phyloP scores from a whole-genome alignment of 2,797 vertebrate species.

The Jordanella pulchra region DNA sequence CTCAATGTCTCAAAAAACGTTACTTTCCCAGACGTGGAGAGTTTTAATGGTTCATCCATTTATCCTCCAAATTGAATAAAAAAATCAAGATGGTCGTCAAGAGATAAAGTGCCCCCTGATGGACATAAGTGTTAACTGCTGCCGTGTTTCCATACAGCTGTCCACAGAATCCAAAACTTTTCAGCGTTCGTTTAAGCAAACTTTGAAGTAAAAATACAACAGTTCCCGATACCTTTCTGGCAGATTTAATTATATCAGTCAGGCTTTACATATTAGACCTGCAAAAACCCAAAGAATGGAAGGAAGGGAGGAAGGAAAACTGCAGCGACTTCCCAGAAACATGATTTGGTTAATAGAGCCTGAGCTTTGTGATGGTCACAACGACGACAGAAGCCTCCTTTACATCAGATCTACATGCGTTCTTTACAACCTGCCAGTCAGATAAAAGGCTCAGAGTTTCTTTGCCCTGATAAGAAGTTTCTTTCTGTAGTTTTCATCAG shows the following conservation, averaged over 20 bases:
- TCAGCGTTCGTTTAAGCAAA: not conserved
- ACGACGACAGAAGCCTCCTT: too few species aligned
- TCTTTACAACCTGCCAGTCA: too few species aligned
- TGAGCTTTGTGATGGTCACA: too few species aligned
- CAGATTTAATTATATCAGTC: not conserved
- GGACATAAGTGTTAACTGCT: not conserved
- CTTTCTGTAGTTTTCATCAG: too few species aligned
- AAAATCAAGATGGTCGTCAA: not conserved
- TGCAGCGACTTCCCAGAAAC: not conserved
- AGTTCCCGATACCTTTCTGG: not conserved
- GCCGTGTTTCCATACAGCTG: not conserved
- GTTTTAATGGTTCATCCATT: not conserved
- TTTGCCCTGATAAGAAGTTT: too few species aligned
- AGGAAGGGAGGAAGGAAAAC: not conserved
- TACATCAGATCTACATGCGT: too few species aligned
- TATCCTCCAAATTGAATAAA: not conserved
- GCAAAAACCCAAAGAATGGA: not conserved
- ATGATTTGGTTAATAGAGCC: too few species aligned
- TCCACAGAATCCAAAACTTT: not conserved
- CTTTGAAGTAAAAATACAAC: not conserved
- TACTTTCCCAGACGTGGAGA: not conserved
- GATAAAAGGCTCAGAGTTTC: too few species aligned
- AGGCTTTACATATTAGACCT: not conserved
- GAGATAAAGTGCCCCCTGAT: not conserved
- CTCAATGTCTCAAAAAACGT: not conserved